Evolutionary conservation across 1,140 invertebrate genomes (phyloP).

Genomic region (Magallana ariakensis): DNA sequence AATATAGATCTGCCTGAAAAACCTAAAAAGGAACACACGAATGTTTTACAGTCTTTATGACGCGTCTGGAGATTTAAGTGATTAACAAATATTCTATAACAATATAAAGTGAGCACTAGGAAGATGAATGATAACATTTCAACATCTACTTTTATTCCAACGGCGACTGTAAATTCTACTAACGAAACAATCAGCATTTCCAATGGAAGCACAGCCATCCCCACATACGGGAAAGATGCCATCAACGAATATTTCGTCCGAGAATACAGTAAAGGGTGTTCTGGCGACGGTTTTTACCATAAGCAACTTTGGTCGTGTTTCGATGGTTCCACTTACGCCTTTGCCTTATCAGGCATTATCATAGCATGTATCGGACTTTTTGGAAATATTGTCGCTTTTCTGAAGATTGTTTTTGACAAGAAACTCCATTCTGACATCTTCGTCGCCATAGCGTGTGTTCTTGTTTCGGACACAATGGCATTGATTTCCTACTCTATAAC

Average conservation of each 20-base stretch:
- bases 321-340: slow-evolving; percentile 6
- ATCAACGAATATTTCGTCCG: slow-evolving; percentile 8
- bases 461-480: slow-evolving; percentile 21
- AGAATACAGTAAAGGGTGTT: slow-evolving; percentile 16
- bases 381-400: neutral
- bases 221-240: neutral
- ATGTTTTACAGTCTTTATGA: no score
- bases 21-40: no score
- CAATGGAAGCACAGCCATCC: neutral
- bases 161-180: neutral
- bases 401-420: slow-evolving; percentile 22
- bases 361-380: neutral
- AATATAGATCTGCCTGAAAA: no score
- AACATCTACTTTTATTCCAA: neutral
- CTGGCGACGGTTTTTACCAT: neutral
- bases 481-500: slow-evolving; percentile 9
- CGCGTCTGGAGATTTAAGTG: no score
- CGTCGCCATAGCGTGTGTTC: neutral
- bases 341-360: neutral
- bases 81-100: no score
- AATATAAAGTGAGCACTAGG: neutral
- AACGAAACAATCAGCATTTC: neutral
- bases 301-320: slow-evolving; percentile 6
- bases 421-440: slow-evolving; percentile 15
- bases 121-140: neutral